Conservation (phyloP, 2,113 vertebrate genomes). For the Myocastor coypus region DNA sequence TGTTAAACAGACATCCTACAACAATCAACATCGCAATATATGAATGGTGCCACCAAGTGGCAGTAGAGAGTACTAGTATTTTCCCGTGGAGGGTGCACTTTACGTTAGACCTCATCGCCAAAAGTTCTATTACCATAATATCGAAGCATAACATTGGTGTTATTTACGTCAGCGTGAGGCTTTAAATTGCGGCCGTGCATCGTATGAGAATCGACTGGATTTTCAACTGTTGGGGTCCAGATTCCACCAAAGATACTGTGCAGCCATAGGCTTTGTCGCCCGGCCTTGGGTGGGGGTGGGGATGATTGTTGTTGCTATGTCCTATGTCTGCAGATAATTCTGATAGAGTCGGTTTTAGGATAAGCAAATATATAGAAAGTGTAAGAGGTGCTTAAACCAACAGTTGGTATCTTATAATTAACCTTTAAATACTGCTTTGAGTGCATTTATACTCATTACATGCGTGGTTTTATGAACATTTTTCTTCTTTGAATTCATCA, state of each 20-base stretch:
- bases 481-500: neutral
- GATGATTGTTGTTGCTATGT: neutral
- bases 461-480: neutral
- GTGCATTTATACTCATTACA: neutral
- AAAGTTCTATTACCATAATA: neutral
- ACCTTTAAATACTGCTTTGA: neutral
- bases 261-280: neutral
- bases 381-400: neutral
- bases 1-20: slow-evolving; percentile 36
- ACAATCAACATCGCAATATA: slow-evolving; percentile 74
- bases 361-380: neutral
- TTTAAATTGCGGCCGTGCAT: neutral
- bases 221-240: neutral
- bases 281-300: neutral
- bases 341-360: neutral
- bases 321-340: neutral
- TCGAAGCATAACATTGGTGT: neutral
- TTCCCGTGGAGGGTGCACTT: neutral
- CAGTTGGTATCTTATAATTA: slow-evolving; percentile 14
- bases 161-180: neutral
- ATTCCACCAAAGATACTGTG: neutral
- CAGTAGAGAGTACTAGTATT: slow-evolving; percentile 64
- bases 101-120: neutral
- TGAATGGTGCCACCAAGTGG: slow-evolving; percentile 75
- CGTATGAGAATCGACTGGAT: neutral